Evolutionary conservation across 1,140 invertebrate genomes (phyloP), one percentile per base, ranked within the genome.

Genomic region (Drosophila kikkawai): DNA sequence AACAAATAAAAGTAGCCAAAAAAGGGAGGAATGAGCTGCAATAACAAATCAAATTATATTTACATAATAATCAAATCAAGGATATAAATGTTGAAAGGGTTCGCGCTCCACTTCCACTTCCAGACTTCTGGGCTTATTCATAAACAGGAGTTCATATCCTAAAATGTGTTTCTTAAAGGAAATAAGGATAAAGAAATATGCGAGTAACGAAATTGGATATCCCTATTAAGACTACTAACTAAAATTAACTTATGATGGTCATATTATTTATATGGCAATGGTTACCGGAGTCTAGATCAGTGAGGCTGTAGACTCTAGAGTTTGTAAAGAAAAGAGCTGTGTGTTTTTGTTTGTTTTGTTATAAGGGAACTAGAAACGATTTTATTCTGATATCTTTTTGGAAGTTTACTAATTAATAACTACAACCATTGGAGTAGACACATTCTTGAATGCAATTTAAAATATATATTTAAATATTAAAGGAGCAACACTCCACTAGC

Each of bases 1-100:
- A 70, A 76, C 59, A 81, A 81, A 76, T 73, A 59, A 80, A 80
- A 83, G 67, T 69, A 69, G 47, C 57, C 75, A 57, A 66, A 75
- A 67, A 13, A 22, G 22, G 13, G 51, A 17, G 44, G 29, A 51
- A 67, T 64, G 57, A 75, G 45, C 50, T 76, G 75, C 78, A 86
- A 76, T 86, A 86, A 86, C 82, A 86, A 86, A 82, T 87, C 79
- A 86, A 82, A 86, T 82, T 85, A 79, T 86, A 86, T 86, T 86
- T 86, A 82, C 82, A 86, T 87, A 86, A 86, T 82, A 71, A 82
- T 81, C 67, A 74, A 81, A 74, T 79, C 69, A 59, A 75, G 51
- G 41, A 76, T 70, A 76, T 55, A 70, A 69, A 55, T 53, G 48
- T 56, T 29, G 67, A 70, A 69, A 45, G 48, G 67, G 12, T 56